Base-by-base conservation (phyloP, 2,797 vertebrate genomes). In the Mormyrops boulengeri region DNA sequence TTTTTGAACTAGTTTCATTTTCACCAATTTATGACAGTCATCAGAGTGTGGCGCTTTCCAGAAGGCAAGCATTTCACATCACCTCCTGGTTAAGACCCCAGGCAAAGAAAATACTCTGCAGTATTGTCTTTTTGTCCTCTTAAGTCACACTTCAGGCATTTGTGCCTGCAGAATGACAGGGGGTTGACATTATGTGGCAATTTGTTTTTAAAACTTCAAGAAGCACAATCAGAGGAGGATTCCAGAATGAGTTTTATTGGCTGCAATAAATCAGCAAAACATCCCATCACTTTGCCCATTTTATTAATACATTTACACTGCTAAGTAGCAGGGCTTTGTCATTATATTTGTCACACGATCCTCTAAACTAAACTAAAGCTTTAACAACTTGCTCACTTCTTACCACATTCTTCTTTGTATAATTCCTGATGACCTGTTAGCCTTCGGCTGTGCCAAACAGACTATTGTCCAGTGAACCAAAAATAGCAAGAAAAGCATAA, bases 231-330 rank as follows among this genome's bases (percentile, higher is more conserved):
- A 85, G 22, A 85, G 47, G 84, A 85, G 22, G 47, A 85, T 85
- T 85, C 84, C 84, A 85, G 26, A 52, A 52, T 52, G 22, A 52
- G 44, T 85, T 85, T 85, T 85, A 85, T 85, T 85, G 84, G 47
- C 49, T 26, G 84, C 84, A 52, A 30, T 52, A 3, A 85, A 34
- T 47, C 41, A 26, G 22, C n/a, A 85, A 52, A 85, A 85, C 26
- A 53, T 5, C 12, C 26, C 26, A 4, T 52, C n/a, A 30, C 11
- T 12, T 47, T 53, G 4, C 1, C 22, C 9, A 12, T 85, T 34
- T 34, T 26, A 50, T 5, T 53, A 12, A 12, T 34, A 52, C 49
- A 85, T 52, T 85, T 85, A 26, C 84, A 7, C n/a, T 34, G 44
- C 84, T 52, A 30, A 12, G n/a, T 34, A 85, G 49, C 22, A 53